Evolutionary conservation across 2,113 vertebrate species (phyloP).

Genomic region (Bujurquina vittata): DNA sequence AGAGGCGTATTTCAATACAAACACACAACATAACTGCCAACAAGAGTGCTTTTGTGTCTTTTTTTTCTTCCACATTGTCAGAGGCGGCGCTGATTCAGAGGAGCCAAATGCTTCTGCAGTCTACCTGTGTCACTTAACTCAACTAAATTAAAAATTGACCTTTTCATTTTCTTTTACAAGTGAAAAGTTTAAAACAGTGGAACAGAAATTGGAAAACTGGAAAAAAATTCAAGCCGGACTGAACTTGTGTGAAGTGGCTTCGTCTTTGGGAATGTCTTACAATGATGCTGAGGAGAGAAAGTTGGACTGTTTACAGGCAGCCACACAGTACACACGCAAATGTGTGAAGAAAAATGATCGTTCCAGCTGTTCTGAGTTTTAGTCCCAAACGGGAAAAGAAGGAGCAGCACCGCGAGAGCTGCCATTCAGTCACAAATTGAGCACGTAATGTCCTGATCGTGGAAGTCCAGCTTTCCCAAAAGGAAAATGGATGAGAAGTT

Average conservation of each 20-base stretch:
- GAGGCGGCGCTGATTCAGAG: slow-evolving; percentile 60
- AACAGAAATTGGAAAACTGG: neutral
- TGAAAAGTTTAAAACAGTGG: neutral
- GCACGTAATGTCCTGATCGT: neutral
- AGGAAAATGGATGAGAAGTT: neutral
- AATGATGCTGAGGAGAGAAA: neutral
- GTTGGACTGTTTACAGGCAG: neutral
- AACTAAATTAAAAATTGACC: neutral
- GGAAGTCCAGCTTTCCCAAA: neutral
- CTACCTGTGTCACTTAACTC: neutral
- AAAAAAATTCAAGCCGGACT: slow-evolving; percentile 7
- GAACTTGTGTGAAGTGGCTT: slow-evolving; percentile 2
- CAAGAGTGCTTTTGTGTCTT: slow-evolving; percentile 21
- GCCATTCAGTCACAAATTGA: neutral
- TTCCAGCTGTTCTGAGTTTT: neutral
- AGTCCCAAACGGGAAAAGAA: neutral
- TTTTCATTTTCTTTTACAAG: neutral
- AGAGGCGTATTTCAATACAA: slow-evolving; percentile 47
- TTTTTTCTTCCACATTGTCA: slow-evolving; percentile 47
- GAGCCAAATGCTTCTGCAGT: slow-evolving; percentile 10
- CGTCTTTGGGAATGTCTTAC: slow-evolving; percentile 60
- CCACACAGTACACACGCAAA: neutral
- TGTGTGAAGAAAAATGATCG: neutral
- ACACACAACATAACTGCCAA: slow-evolving; percentile 62
- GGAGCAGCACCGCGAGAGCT: neutral